Evolutionary conservation across 2,797 vertebrate species (phyloP).

Genomic region (Semaprochilodus insignis): DNA sequence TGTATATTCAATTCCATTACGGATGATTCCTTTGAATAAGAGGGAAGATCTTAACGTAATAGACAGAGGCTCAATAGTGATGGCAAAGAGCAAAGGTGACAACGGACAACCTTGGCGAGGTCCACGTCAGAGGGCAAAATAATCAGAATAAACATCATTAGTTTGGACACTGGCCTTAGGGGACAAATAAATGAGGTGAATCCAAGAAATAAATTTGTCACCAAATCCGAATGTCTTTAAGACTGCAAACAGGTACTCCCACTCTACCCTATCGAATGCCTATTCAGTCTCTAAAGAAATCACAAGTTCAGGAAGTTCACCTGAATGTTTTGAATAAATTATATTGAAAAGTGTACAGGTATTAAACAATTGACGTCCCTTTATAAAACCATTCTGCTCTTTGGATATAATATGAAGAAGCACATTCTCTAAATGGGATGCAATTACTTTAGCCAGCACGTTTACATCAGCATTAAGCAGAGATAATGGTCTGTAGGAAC

Average conservation of each 20-base stretch:
- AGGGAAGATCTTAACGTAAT: not conserved
- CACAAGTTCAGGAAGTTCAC: too few species aligned
- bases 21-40: not conserved
- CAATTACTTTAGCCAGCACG: constrained; percentile 28
- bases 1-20: not conserved
- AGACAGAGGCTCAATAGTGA: constrained; percentile 5
- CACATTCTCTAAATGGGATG: constrained; percentile 9
- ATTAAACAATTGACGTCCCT: constrained; percentile 21
- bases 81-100: not conserved
- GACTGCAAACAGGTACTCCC: too few species aligned
- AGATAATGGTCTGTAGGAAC: constrained; percentile 14
- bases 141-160: too few species aligned
- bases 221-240: too few species aligned
- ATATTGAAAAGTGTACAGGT: constrained; percentile 8
- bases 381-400: constrained; percentile 37
- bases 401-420: constrained; percentile 14
- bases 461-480: constrained; percentile 7
- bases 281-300: too few species aligned
- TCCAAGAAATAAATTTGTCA: too few species aligned
- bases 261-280: too few species aligned
- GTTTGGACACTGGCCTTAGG: too few species aligned
- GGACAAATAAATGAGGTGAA: not conserved
- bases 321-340: not conserved
- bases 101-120: not conserved
- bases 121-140: not conserved